phyloP scores from a whole-genome alignment of 2,888 invertebrate genomes.

The Cancer borealis region DNA sequence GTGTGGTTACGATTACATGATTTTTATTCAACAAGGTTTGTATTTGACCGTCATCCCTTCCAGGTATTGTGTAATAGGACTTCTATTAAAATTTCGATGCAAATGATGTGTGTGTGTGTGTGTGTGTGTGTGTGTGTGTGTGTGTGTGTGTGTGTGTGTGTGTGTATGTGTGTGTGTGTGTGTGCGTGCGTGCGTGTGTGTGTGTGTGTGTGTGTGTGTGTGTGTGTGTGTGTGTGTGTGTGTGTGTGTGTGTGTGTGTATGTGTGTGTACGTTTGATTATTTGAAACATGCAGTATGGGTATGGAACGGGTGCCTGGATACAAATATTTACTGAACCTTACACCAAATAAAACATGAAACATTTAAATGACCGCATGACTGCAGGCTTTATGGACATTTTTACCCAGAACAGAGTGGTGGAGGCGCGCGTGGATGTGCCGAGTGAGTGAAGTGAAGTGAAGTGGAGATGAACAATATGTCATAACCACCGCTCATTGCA shows the following conservation, averaged over 20 bases:
- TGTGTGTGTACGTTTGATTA: neutral
- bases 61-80: neutral
- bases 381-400: neutral
- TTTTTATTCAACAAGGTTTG: no score
- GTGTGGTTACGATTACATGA: neutral
- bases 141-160: constrained; percentile 49
- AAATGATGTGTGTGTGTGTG: neutral
- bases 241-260: constrained; percentile 28
- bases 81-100: neutral
- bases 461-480: no score
- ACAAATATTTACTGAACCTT: neutral
- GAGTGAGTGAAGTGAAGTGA: no score
- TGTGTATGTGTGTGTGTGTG: constrained; percentile 18
- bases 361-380: neutral
- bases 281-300: neutral
- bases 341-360: neutral
- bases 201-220: constrained; percentile 47
- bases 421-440: neutral
- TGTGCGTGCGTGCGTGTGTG: neutral
- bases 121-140: constrained; percentile 49
- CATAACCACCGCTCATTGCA: no score
- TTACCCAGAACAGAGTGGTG: neutral
- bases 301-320: neutral
- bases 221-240: constrained; percentile 48
- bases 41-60: no score